Percentiles rank a stretch among this genome's conserved stretches.
Evolutionary conservation across 2,888 invertebrate species (phyloP).

Genomic region (Anorthoa munda): DNA sequence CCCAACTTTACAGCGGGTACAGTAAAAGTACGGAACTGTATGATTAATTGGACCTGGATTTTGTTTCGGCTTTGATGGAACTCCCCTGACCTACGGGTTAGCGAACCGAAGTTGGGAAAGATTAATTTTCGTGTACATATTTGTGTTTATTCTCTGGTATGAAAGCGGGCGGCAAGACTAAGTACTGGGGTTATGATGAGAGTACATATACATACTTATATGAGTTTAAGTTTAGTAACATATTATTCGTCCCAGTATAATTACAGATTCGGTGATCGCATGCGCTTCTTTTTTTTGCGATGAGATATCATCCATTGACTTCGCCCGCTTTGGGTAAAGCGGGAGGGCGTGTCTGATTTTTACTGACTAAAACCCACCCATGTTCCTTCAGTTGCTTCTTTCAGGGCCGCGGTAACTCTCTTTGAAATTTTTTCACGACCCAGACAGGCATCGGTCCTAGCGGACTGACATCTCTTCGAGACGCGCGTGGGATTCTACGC

Average conservation of each 20-base stretch:
- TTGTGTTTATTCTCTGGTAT: slow-evolving; percentile 3
- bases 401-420: no score
- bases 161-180: not conserved
- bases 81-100: slow-evolving; percentile 41
- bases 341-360: no score
- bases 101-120: slow-evolving; percentile 32
- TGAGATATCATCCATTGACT: no score
- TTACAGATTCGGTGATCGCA: not conserved
- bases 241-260: not conserved
- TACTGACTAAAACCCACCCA: no score
- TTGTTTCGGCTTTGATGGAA: slow-evolving; percentile 58
- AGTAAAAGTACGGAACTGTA: slow-evolving; percentile 43
- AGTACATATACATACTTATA: not conserved
- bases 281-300: not conserved
- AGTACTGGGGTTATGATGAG: not conserved
- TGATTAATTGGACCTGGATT: slow-evolving; percentile 63
- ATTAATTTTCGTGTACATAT: slow-evolving; percentile 46
- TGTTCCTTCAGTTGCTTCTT: no score
- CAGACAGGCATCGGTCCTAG: no score
- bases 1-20: slow-evolving; percentile 57
- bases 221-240: not conserved
- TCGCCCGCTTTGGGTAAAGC: no score
- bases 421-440: no score
- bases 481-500: no score
- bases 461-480: no score